A percentile compares a stretch with the other conserved stretches of the same genome.
Evolutionary conservation across 2,113 vertebrate species (phyloP).

Genomic region (Haemorhous mexicanus): DNA sequence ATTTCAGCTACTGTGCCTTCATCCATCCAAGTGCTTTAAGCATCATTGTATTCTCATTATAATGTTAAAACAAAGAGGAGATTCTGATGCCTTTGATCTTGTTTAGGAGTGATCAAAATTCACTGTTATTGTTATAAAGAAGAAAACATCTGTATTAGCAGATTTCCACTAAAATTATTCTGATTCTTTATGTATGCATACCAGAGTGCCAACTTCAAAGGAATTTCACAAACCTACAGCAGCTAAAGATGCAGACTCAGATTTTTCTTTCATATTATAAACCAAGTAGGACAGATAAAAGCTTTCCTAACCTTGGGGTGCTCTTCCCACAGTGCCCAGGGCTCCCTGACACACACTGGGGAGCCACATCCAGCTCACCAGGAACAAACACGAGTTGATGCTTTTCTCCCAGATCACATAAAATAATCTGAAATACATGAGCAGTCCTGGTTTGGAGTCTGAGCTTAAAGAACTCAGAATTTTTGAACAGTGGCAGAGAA

Average conservation of each 20-base stretch:
- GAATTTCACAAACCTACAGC: neutral
- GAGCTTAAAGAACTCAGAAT: neutral
- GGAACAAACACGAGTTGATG: neutral
- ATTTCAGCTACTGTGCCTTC: neutral
- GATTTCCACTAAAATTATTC: neutral
- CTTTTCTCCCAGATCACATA: neutral
- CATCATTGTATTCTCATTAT: neutral
- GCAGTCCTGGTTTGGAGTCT: neutral
- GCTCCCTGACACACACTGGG: neutral
- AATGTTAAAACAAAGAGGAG: neutral
- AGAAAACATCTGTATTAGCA: neutral
- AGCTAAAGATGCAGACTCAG: neutral
- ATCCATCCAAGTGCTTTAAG: neutral
- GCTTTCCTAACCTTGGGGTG: neutral
- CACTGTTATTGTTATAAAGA: neutral
- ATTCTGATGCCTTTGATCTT: neutral
- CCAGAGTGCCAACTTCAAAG: constrained; percentile 10
- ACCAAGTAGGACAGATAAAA: neutral
- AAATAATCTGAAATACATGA: neutral
- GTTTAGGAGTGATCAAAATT: neutral
- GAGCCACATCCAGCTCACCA: neutral
- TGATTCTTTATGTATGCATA: neutral
- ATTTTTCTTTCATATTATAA: neutral
- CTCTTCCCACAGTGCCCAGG: neutral
- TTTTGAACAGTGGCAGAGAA: neutral